Base-by-base conservation (phyloP, 2,888 invertebrate genomes). In the Macrophya alboannulata region DNA sequence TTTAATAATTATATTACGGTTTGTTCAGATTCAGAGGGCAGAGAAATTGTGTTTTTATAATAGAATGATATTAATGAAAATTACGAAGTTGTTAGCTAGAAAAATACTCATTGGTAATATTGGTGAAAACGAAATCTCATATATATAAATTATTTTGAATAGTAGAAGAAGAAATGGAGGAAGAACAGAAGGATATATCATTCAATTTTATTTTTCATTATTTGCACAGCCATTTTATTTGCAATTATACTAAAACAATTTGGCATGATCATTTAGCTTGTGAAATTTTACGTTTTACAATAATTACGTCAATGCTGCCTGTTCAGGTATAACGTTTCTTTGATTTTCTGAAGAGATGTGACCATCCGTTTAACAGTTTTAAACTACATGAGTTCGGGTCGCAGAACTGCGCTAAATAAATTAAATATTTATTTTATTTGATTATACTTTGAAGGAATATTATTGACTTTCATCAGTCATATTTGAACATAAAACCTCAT, bases 221-320 rank as follows among this genome's bases (percentile, higher is more conserved):
- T 86, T 79, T 84, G 82, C 76, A 43, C 81, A 86, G 72, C 48
- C 71, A 90, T 90, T 89, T 91, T 86, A 86, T 89, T 88, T 68
- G 83, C 48, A 68, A 83, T 45, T 37, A 48, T 71, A 83, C 71
- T 68, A 48, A 71, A 68, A 21, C 40, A 45, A 48, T n/a, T 83
- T 48, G 45, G 83, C 83, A 83, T 68, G 68, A 48, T 51, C 12
- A 55, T 83, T 83, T 31, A 17, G 81, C 55, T 71, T 45, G 68
- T 37, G 25, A 71, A 25, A 31, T 83, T 25, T 48, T n/a, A 62
- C 21, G 6, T 21, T 21, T 21, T 51, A 15, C 10, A 76, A 51
- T 45, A 43, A 43, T 72, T 21, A 72, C 40, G 2, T 17, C 8
- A 76, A 62, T 17, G 43, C 59, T 81, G 62, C 62, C 4, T n/a